These are phyloP conservation scores for Spisula subtruncata DNA, from an alignment of 2,888 invertebrate species.

Conservation along the genomic window DNA sequence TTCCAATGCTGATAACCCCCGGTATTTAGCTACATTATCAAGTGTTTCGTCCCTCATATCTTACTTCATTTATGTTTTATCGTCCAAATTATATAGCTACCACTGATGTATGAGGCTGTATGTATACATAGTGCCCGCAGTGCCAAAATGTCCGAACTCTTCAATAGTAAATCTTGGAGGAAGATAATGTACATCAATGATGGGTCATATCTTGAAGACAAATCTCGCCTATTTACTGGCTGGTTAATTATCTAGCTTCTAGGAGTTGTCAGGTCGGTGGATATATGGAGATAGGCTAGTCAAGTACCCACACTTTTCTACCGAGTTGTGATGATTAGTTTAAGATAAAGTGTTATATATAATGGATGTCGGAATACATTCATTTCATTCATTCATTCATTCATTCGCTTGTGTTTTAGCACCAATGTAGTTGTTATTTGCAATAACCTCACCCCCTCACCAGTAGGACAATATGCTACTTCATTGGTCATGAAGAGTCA, in stretches of 20 bases:
- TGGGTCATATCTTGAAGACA: not conserved
- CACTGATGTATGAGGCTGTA: not conserved
- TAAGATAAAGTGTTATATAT: not conserved
- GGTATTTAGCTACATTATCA: not conserved
- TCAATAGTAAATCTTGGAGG: not conserved
- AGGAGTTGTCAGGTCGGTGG: not conserved
- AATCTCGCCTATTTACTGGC: constrained; percentile 6
- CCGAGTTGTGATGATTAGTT: not conserved
- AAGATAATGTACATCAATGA: not conserved
- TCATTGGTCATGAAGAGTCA: too few relatives aligned
- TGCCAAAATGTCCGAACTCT: constrained; percentile 13
- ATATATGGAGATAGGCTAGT: not conserved
- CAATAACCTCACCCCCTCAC: too few relatives aligned
- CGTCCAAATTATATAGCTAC: not conserved
- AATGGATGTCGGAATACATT: not conserved
- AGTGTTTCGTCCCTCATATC: not conserved
- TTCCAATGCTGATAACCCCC: not conserved
- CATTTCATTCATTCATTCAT: constrained; percentile 5
- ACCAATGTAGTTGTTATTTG: too few relatives aligned
- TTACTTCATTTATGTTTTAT: constrained; percentile 19
- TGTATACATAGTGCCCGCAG: not conserved
- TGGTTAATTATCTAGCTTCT: not conserved
- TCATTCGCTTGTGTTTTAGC: not conserved
- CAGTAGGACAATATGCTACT: too few relatives aligned
- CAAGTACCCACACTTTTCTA: not conserved